A percentile compares a stretch with the other conserved stretches of the same genome.
Conservation (phyloP, 2,797 vertebrate species). For the Darevskia mixta region DNA sequence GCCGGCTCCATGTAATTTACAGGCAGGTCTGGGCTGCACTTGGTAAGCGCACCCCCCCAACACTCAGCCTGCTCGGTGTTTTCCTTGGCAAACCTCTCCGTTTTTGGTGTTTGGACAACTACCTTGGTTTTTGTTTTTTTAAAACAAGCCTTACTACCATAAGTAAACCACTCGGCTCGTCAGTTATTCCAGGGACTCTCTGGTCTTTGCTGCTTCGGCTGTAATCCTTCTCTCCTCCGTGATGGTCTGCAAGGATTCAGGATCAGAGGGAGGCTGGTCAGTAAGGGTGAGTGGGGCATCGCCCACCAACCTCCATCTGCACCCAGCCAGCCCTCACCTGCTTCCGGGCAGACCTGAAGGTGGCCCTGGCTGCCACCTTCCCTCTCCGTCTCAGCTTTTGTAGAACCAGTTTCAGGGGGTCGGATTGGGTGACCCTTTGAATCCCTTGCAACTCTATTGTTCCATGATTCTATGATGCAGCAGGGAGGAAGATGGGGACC, state of each 20-base stretch:
- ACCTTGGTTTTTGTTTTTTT: constrained; percentile 83
- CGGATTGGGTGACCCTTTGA: no score
- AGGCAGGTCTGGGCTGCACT: constrained; percentile 64
- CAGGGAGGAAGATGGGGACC: no score
- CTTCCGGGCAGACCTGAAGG: no score
- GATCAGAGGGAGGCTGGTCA: no score
- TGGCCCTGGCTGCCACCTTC: no score
- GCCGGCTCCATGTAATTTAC: constrained; percentile 46
- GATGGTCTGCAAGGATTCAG: constrained; percentile 58
- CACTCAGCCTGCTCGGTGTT: constrained; percentile 63
- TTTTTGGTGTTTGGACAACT: constrained; percentile 76
- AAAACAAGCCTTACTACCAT: constrained; percentile 75
- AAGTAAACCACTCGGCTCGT: constrained; percentile 71
- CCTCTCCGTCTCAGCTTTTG: no score
- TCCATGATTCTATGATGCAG: no score
- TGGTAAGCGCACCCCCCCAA: constrained; percentile 64
- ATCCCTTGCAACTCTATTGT: no score
- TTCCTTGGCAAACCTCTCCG: constrained; percentile 74
- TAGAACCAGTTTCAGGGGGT: no score
- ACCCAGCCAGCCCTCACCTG: no score
- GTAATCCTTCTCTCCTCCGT: constrained; percentile 71
- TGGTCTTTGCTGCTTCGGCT: constrained; percentile 75
- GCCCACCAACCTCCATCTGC: no score
- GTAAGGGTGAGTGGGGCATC: no score
- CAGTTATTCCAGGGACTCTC: constrained; percentile 74